These are phyloP conservation scores for Corynorhinus townsendii DNA, from an alignment of 2,113 vertebrate species.

Conservation along the genomic window DNA sequence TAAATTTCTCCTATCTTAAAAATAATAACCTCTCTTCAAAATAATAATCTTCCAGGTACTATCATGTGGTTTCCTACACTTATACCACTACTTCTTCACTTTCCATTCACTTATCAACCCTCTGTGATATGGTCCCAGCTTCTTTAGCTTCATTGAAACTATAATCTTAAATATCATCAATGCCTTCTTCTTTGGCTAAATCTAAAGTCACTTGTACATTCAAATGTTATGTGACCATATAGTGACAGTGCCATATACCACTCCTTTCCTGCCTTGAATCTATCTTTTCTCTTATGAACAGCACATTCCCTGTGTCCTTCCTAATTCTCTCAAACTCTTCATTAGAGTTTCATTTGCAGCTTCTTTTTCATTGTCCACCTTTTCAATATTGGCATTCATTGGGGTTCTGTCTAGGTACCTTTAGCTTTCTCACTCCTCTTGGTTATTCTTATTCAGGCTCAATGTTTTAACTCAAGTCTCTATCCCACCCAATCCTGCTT, in stretches of 20 bases:
- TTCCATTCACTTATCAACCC: not conserved
- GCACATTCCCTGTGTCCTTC: not conserved
- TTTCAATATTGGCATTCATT: not conserved
- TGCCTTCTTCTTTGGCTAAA: not conserved
- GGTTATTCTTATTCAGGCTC: not conserved
- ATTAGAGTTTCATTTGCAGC: not conserved
- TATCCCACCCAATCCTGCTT: not conserved
- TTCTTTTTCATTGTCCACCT: not conserved
- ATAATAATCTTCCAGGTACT: not conserved
- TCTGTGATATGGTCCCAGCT: not conserved
- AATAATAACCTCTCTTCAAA: not conserved
- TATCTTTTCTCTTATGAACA: not conserved
- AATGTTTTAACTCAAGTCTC: not conserved
- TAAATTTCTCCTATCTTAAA: not conserved
- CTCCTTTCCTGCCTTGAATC: not conserved
- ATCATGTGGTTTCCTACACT: not conserved
- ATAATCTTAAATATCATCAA: not conserved
- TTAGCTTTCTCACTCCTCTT: not conserved
- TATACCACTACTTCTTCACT: not conserved
- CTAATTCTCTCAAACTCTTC: not conserved
- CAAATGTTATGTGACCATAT: not conserved
- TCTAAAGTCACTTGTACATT: not conserved
- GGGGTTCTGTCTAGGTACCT: not conserved
- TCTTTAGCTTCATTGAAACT: not conserved
- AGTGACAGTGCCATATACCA: not conserved